Percentiles rank a stretch among this genome's conserved stretches.
Conservation (phyloP, 1,140 invertebrate species). For the Pinna nobilis region DNA sequence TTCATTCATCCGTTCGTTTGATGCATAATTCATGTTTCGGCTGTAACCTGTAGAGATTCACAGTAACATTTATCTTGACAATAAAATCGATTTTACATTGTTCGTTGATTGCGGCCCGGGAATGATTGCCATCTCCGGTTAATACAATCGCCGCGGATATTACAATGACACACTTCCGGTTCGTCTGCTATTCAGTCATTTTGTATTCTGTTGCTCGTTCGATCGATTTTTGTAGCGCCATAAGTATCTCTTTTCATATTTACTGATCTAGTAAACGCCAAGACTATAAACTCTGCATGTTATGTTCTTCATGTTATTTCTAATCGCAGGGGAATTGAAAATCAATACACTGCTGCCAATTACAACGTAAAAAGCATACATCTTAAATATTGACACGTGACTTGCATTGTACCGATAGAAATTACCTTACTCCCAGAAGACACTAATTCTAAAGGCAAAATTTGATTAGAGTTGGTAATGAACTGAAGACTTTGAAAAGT, state of each 20-base stretch:
- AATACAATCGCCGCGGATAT: background rate
- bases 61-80: background rate
- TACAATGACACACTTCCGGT: background rate
- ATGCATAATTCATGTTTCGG: background rate
- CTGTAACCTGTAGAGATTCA: background rate
- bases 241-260: background rate
- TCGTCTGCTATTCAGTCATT: background rate
- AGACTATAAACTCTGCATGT: background rate
- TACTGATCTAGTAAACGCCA: background rate
- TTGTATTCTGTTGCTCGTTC: background rate
- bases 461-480: background rate
- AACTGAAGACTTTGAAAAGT: background rate
- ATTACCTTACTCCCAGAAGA: background rate
- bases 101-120: background rate
- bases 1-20: background rate
- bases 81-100: background rate
- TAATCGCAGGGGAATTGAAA: background rate
- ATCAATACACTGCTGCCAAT: background rate
- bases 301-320: background rate
- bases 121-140: background rate
- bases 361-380: background rate
- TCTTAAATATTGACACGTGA: background rate
- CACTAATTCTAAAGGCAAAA: constrained; percentile 1
- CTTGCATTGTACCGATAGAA: background rate
- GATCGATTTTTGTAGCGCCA: background rate